These are phyloP conservation scores for Melanotaenia nigrans DNA, from an alignment of 2,797 vertebrate species.

Conservation along the genomic window DNA sequence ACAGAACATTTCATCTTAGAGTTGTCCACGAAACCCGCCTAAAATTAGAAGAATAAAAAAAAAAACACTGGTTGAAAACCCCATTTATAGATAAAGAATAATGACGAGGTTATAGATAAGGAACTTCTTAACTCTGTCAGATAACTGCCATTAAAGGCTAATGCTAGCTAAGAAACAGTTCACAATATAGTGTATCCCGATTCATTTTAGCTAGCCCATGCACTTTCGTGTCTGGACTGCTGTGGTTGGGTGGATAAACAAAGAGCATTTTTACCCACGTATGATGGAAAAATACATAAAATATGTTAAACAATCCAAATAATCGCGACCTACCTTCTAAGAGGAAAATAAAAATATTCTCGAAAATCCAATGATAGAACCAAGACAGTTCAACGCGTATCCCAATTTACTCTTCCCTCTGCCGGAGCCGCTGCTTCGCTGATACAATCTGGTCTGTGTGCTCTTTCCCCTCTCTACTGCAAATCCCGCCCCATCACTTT, in stretches of 20 bases:
- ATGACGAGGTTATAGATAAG: background rate
- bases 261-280: background rate
- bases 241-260: slow-evolving; percentile 27
- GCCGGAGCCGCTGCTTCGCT: slow-evolving; percentile 67
- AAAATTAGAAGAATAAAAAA: background rate
- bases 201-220: slow-evolving; percentile 75
- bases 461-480: slow-evolving; percentile 50
- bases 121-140: slow-evolving; percentile 20
- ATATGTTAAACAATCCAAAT: background rate
- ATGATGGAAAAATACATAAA: background rate
- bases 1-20: slow-evolving; percentile 32
- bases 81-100: background rate
- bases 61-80: background rate
- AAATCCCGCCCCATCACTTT: slow-evolving; percentile 62
- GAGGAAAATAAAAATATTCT: slow-evolving; percentile 70
- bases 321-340: slow-evolving; percentile 74
- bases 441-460: slow-evolving; percentile 55
- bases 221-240: slow-evolving; percentile 66
- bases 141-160: slow-evolving; percentile 31
- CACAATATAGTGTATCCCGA: slow-evolving; percentile 36
- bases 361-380: slow-evolving; percentile 56
- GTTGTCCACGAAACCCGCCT: slow-evolving; percentile 6
- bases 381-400: slow-evolving; percentile 48
- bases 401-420: slow-evolving; percentile 60
- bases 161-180: slow-evolving; percentile 52